Base-by-base conservation (phyloP, 2,113 vertebrate genomes). In the Hiodon alosoides region DNA sequence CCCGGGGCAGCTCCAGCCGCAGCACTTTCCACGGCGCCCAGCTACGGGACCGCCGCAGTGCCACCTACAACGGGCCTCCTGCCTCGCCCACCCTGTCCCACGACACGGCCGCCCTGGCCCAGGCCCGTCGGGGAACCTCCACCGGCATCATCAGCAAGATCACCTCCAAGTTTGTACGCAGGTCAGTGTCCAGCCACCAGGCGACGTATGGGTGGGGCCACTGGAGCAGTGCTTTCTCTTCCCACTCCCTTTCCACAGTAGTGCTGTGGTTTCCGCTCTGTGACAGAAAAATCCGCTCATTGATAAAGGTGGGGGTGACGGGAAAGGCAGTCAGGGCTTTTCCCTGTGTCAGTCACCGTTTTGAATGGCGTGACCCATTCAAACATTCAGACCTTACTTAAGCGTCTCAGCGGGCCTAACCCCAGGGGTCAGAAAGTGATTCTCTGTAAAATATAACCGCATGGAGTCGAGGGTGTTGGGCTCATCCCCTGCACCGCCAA, bases 11-110 rank as follows among this genome's bases (percentile, higher is more conserved):
- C 82, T 95, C 96, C 69, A 98, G 96, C 81, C 93, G 97, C 80
- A 97, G 95, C 91, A 98, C 97, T 66, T 99, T 99, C 87, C 96
- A 98, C 0, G 97, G 97, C 5, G 97, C 96, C 55, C 97, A 98
- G 91, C 93, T 98, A 73, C 90, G 97, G 64, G 97, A 99, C 83
- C 94, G 97, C 0, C 96, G 95, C 83, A 95, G 94, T 2, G 94
- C 95, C 17, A 95, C 95, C 64, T 97, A 98, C 86, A 97, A 96
- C 31, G 97, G 97, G 16, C 97, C 97, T 0, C 97, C 97, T 0
- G 96, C 95, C 72, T 99, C 96, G 0, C 97, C 97, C 0, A 92
- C 88, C 0, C 80, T 92, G 76, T 95, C 95, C 3, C 96, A 98
- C 0, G 96, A 98, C 74, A 90, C 94, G 0, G 94, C 94, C 2